Conservation (phyloP, 2,888 invertebrate species). For the Drosophila mimica region DNA sequence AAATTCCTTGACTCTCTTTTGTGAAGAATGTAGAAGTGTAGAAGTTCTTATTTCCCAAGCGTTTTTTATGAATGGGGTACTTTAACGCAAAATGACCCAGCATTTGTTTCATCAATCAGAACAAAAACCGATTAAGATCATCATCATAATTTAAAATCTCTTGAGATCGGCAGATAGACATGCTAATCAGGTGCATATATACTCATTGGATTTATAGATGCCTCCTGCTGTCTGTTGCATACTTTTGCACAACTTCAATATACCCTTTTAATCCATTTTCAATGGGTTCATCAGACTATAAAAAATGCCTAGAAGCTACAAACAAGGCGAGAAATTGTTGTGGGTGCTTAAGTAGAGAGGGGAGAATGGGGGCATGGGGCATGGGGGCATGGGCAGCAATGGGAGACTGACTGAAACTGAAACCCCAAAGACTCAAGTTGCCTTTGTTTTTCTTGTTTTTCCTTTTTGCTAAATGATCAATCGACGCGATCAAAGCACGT, state of each 20-base stretch:
- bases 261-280: not conserved
- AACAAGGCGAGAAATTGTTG: constrained; percentile 46
- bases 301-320: constrained; percentile 58
- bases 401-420: constrained; percentile 14
- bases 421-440: constrained; percentile 36
- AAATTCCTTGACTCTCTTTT: not conserved
- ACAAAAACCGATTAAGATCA: not conserved
- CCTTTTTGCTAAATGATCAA: constrained; percentile 76
- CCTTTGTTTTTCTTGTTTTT: constrained; percentile 2
- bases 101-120: not conserved
- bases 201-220: not conserved
- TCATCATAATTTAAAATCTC: not conserved
- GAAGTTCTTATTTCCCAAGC: too few species aligned
- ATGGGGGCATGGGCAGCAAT: not conserved
- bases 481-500: constrained; percentile 79
- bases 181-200: not conserved
- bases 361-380: not conserved
- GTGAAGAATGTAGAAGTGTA: too few species aligned
- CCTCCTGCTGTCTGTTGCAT: not conserved
- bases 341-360: constrained; percentile 10
- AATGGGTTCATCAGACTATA: not conserved
- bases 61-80: too few species aligned
- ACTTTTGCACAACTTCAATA: not conserved
- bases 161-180: not conserved
- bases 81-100: too few species aligned